phyloP scores from a whole-genome alignment of 2,797 vertebrate species.

The Passerculus sandwichensis region DNA sequence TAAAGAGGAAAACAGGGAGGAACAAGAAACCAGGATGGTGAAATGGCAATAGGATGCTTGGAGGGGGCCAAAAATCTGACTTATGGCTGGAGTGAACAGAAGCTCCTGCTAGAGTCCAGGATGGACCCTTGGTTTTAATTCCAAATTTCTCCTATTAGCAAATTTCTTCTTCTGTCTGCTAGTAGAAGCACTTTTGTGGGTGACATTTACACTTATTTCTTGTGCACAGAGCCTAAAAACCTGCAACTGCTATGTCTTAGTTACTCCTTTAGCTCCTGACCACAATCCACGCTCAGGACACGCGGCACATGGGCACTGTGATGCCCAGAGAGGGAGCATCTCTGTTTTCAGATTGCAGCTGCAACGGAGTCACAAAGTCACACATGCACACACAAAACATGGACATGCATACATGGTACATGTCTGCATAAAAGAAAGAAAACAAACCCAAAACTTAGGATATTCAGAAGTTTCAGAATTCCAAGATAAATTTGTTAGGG shows the following conservation, averaged over 20 bases:
- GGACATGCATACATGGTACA: background rate
- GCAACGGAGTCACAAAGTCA: background rate
- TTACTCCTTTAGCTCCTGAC: background rate
- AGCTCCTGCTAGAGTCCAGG: background rate
- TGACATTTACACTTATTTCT: background rate
- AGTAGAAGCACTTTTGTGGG: background rate
- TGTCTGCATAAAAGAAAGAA: background rate
- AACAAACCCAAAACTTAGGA: background rate
- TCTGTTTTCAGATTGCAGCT: background rate
- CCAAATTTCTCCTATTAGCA: background rate
- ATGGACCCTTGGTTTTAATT: background rate
- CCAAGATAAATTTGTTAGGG: background rate
- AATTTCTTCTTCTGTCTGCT: background rate
- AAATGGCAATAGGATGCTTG: background rate
- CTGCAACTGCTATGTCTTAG: background rate
- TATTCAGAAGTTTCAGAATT: background rate
- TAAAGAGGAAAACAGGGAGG: background rate
- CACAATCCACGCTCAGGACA: background rate
- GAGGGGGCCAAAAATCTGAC: background rate
- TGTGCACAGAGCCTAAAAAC: background rate
- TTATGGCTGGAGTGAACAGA: background rate
- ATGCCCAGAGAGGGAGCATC: background rate
- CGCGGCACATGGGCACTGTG: background rate
- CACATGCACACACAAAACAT: background rate
- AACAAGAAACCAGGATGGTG: background rate